Evolutionary conservation across 2,113 vertebrate species (phyloP).

Genomic region (Regulus satrapa): DNA sequence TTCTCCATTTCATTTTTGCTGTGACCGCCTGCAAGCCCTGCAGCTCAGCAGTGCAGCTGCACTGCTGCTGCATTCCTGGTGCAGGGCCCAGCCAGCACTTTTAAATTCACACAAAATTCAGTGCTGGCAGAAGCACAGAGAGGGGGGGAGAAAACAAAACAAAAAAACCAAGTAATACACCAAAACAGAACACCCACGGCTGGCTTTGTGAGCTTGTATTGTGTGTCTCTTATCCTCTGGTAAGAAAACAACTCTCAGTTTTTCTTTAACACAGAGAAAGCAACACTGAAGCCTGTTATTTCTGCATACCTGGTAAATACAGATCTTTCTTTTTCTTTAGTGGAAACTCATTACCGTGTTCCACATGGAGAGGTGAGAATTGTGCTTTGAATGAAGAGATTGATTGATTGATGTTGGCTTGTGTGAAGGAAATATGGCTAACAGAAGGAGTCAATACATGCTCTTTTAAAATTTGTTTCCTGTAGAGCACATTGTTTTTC

Average conservation of each 20-base stretch:
- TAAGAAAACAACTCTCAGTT: not conserved
- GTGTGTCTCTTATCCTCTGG: not conserved
- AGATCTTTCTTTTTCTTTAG: not conserved
- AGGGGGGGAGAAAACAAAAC: accelerated
- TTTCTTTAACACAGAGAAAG: not conserved
- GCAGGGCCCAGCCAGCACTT: not conserved
- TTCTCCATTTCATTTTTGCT: not conserved
- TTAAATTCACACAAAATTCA: not conserved
- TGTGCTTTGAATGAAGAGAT: not conserved
- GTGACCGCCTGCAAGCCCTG: not conserved
- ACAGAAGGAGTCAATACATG: not conserved
- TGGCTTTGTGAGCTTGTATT: not conserved
- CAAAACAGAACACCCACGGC: not conserved
- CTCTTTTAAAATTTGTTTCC: not conserved
- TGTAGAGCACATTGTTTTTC: not conserved
- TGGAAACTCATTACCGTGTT: not conserved
- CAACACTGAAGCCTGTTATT: not conserved
- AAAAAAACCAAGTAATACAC: too few relatives aligned
- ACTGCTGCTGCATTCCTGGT: not conserved
- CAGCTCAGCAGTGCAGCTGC: not conserved
- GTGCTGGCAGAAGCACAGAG: not conserved
- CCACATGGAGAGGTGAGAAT: not conserved
- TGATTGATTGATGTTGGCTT: conserved; percentile 34
- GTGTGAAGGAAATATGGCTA: not conserved
- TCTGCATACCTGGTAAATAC: not conserved